phyloP scores from a whole-genome alignment of 30 jellyfish, hydroid and myxozoan genomes.

The Sanderia malayensis region DNA sequence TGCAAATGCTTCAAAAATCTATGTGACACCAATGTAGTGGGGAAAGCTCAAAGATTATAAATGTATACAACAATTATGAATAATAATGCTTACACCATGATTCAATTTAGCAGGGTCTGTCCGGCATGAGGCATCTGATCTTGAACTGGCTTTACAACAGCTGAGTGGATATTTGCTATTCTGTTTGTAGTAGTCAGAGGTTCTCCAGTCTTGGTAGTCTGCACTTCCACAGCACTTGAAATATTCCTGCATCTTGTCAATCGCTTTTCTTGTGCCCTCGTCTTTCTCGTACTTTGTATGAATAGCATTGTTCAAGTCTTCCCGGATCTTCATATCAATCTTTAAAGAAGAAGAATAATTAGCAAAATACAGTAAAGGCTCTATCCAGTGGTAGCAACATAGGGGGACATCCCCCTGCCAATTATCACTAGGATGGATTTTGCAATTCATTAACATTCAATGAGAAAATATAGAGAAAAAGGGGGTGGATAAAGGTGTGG shows the following conservation, averaged over 20 bases:
- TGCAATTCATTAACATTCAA: neutral
- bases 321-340: constrained; percentile 47
- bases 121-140: constrained; percentile 18
- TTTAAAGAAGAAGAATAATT: too few species aligned
- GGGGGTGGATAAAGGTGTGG: too few species aligned
- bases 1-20: too few species aligned
- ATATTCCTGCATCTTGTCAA: constrained; percentile 67
- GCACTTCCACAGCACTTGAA: constrained; percentile 77
- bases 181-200: constrained; percentile 27
- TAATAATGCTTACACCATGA: neutral
- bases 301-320: constrained; percentile 58
- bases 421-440: too few species aligned
- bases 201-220: constrained; percentile 50
- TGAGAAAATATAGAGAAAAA: too few species aligned
- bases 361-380: too few species aligned
- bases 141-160: constrained; percentile 45
- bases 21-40: too few species aligned
- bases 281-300: constrained; percentile 53
- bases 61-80: too few species aligned
- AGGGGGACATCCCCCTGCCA: too few species aligned
- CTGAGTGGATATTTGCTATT: constrained; percentile 19
- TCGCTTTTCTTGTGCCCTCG: constrained; percentile 66
- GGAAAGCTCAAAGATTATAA: too few species aligned
- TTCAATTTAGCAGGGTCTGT: neutral
- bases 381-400: too few species aligned